Evolutionary conservation across 2,888 invertebrate species (phyloP).

Genomic region (Drosophila prostipennis): DNA sequence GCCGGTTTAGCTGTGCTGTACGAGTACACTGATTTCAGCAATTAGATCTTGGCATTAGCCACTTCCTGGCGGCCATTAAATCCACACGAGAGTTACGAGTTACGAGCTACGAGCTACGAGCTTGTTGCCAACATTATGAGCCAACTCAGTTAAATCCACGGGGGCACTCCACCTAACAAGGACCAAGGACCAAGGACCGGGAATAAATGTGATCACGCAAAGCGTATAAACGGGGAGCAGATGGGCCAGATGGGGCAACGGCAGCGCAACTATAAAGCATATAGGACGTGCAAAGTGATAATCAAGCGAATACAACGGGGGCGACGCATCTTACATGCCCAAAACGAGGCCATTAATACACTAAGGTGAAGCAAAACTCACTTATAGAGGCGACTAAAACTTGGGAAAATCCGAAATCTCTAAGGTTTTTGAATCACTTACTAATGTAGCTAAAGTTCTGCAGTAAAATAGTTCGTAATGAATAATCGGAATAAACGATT

Average conservation of each 20-base stretch:
- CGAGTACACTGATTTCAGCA: constrained; percentile 35
- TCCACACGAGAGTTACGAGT: constrained; percentile 38
- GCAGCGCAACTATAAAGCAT: constrained; percentile 38
- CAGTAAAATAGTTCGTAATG: no score
- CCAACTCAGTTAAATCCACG: constrained; percentile 13
- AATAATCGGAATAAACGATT: no score
- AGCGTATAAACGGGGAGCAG: constrained; percentile 66
- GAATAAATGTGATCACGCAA: constrained; percentile 74
- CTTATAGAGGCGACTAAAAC: no score
- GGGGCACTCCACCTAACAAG: constrained; percentile 15
- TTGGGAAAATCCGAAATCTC: no score
- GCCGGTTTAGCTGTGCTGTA: constrained; percentile 10
- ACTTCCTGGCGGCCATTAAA: constrained; percentile 31
- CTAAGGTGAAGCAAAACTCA: neutral
- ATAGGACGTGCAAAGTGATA: constrained; percentile 47
- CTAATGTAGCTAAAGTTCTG: no score
- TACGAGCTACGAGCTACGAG: constrained; percentile 49
- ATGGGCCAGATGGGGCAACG: constrained; percentile 19
- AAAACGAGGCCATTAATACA: neutral
- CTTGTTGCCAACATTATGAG: constrained; percentile 21
- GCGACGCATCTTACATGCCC: no score
- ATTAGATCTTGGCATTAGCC: constrained; percentile 33
- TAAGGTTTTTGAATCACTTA: no score
- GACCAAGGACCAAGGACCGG: neutral
- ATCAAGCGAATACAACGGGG: constrained; percentile 25